Percentiles rank a stretch among this genome's conserved stretches.
These are phyloP conservation scores for Dendrocopos noguchii DNA, from an alignment of 2,113 vertebrate species.

Conservation along the genomic window DNA sequence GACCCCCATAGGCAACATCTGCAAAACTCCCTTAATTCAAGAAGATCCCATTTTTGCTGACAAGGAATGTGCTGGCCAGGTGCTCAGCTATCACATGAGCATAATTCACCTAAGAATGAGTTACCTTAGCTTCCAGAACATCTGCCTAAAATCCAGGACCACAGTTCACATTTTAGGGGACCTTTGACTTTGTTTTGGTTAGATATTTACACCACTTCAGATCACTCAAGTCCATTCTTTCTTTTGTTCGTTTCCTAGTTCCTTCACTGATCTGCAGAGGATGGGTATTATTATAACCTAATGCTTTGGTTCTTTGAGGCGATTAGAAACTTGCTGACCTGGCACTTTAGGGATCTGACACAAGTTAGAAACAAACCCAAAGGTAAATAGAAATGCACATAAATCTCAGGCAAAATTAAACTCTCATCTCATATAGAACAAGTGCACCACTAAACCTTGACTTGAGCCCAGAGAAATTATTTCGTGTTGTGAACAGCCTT, in stretches of 20 bases:
- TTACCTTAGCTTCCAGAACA: background rate
- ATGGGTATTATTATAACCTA: background rate
- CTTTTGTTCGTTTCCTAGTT: background rate
- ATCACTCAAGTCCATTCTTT: background rate
- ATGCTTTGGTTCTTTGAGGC: background rate
- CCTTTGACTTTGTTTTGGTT: background rate
- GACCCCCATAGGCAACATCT: accelerated
- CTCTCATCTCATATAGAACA: background rate
- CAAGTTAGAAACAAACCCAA: background rate
- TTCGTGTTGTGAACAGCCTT: background rate
- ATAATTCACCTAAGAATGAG: background rate
- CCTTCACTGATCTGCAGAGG: background rate
- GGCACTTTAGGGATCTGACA: background rate
- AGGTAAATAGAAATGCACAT: background rate
- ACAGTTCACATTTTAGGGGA: background rate
- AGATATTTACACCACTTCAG: background rate
- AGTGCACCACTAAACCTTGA: background rate
- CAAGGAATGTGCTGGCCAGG: background rate
- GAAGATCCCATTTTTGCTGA: background rate
- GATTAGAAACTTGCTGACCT: background rate
- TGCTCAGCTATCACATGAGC: background rate
- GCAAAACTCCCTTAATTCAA: background rate
- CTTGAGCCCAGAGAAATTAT: background rate
- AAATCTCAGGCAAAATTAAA: background rate
- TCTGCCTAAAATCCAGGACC: background rate